phyloP scores from a whole-genome alignment of 2,888 invertebrate species.

The Heliconius aoede region DNA sequence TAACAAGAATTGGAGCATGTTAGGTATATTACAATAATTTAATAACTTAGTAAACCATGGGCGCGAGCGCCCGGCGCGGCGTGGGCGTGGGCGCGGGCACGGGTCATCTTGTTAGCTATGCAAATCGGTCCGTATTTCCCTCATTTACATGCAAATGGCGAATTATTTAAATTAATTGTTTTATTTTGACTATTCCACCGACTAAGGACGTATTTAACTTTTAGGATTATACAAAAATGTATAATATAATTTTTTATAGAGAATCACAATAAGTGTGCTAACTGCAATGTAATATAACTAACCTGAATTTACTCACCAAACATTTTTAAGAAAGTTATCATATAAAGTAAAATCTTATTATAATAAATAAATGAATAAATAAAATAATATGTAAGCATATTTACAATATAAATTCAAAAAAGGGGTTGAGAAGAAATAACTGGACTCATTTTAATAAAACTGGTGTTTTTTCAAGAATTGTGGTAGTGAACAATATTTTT shows the following conservation, averaged over 20 bases:
- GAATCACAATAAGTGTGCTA: background rate
- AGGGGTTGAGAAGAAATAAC: background rate
- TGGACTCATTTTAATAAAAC: background rate
- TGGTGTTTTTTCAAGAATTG: background rate
- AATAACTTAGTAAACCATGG: background rate
- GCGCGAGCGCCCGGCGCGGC: background rate
- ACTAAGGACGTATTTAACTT: slow-evolving; percentile 4
- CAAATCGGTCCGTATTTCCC: slow-evolving; percentile 23
- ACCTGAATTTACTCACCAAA: slow-evolving; percentile 8
- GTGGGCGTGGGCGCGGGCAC: too few relatives aligned
- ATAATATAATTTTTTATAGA: slow-evolving; percentile 15
- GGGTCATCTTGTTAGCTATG: slow-evolving; percentile 23
- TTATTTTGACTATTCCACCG: slow-evolving; percentile 22
- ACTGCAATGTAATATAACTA: background rate
- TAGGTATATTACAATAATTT: background rate
- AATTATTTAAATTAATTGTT: slow-evolving; percentile 35
- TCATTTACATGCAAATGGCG: slow-evolving; percentile 28
- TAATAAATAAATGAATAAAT: background rate
- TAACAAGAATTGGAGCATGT: background rate
- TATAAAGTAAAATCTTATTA: background rate
- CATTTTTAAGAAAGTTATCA: background rate
- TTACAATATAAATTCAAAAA: too few relatives aligned
- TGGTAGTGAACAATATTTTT: background rate
- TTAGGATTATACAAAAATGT: background rate
- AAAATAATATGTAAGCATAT: background rate